These are phyloP conservation scores for Acrocyrtus sp. DNA, from an alignment of 2,888 invertebrate genomes.

Conservation along the genomic window DNA sequence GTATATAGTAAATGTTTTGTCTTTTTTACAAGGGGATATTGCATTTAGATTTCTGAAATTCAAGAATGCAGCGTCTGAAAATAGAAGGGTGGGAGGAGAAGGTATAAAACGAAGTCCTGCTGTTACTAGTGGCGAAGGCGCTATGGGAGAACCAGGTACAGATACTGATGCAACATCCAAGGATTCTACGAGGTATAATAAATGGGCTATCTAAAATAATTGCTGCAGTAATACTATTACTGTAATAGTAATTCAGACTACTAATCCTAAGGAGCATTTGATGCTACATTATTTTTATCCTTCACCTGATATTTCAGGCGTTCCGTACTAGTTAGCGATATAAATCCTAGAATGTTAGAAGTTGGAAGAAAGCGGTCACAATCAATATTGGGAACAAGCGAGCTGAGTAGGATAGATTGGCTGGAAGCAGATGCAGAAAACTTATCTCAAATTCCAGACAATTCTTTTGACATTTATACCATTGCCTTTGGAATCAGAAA, in stretches of 20 bases:
- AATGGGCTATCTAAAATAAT: no score
- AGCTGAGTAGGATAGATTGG: constrained; percentile 66
- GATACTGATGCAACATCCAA: no score
- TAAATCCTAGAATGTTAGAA: constrained; percentile 93
- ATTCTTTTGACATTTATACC: constrained; percentile 89
- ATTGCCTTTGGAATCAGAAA: constrained; percentile 98
- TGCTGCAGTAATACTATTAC: no score
- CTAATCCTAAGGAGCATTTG: no score
- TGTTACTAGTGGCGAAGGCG: no score
- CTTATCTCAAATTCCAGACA: constrained; percentile 76
- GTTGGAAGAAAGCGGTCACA: constrained; percentile 83
- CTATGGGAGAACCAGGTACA: no score
- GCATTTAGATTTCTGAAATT: constrained; percentile 80
- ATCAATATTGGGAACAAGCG: constrained; percentile 70
- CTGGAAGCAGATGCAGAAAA: constrained; percentile 85
- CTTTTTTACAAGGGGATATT: constrained; percentile 79
- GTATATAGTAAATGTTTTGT: constrained; percentile 9
- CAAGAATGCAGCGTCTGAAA: constrained; percentile 1
- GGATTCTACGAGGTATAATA: no score
- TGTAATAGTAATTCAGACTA: no score
- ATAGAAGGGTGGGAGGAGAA: no score
- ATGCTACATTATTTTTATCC: no score
- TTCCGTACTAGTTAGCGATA: constrained; percentile 84
- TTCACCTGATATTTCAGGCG: no score
- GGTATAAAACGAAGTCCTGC: no score